Conservation (phyloP, 2,888 invertebrate genomes). For the Papilio demoleus region DNA sequence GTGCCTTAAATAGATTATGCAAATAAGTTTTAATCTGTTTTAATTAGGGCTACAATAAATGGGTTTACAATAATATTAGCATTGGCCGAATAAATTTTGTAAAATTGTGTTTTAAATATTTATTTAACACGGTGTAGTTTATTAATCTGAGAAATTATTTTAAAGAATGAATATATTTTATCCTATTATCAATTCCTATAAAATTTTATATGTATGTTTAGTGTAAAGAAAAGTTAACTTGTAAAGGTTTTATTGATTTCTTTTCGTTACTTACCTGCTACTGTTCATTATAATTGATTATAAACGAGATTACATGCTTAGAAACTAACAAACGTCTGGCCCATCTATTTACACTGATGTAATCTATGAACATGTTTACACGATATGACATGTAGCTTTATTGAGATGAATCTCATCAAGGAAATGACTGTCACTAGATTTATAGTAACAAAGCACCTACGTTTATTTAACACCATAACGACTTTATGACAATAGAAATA, state of each 20-base stretch:
- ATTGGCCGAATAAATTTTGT: not conserved
- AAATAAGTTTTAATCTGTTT: not conserved
- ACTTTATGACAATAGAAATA: not conserved
- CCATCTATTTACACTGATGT: not conserved
- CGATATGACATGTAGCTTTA: conserved; percentile 51
- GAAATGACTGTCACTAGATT: conserved; percentile 44
- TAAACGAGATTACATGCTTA: not conserved
- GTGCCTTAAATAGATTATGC: not conserved
- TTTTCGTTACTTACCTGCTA: not conserved
- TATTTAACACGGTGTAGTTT: not conserved
- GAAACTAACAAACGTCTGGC: not conserved
- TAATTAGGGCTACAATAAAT: not conserved
- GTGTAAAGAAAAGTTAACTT: not conserved
- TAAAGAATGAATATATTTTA: not conserved
- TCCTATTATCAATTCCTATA: not conserved
- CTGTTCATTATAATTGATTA: not conserved
- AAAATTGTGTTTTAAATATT: not conserved
- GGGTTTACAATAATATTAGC: not conserved
- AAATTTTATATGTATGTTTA: no score
- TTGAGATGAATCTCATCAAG: conserved; percentile 62
- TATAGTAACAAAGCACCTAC: conserved; percentile 18
- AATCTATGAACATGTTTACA: conserved; percentile 53
- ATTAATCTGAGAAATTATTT: not conserved
- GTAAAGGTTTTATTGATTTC: not conserved
- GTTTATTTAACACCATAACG: not conserved